These are phyloP conservation scores for Xenotilapia longispinis DNA, from an alignment of 2,113 vertebrate species.

Conservation along the genomic window DNA sequence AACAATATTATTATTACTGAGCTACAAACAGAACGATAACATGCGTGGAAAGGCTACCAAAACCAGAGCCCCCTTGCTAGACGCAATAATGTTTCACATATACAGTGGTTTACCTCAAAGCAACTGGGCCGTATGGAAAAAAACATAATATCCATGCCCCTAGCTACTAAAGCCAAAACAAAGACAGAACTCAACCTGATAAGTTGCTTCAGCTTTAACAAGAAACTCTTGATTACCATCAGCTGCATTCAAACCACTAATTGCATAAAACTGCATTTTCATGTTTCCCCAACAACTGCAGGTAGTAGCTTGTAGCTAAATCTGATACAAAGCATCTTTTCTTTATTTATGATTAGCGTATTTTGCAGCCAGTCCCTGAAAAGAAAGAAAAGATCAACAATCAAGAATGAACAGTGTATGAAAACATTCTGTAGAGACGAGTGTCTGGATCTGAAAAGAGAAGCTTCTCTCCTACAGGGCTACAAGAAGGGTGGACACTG, in stretches of 20 bases:
- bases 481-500: not conserved
- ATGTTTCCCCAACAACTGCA: not conserved
- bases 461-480: not conserved
- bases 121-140: not conserved
- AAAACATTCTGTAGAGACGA: not conserved
- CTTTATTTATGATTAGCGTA: not conserved
- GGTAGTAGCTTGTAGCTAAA: not conserved
- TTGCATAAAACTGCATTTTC: not conserved
- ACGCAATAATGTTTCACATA: not conserved
- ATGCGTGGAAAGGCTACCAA: not conserved
- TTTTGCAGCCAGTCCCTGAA: not conserved
- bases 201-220: not conserved
- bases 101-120: not conserved
- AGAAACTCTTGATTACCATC: not conserved
- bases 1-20: not conserved
- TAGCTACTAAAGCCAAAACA: not conserved
- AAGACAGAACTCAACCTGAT: not conserved
- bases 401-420: not conserved
- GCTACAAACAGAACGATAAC: not conserved
- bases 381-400: not conserved
- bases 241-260: not conserved
- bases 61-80: not conserved
- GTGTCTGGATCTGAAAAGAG: not conserved
- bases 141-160: fast-evolving
- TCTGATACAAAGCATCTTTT: not conserved